Evolutionary conservation across 2,797 vertebrate species (phyloP).

Genomic region (Danio choprae): DNA sequence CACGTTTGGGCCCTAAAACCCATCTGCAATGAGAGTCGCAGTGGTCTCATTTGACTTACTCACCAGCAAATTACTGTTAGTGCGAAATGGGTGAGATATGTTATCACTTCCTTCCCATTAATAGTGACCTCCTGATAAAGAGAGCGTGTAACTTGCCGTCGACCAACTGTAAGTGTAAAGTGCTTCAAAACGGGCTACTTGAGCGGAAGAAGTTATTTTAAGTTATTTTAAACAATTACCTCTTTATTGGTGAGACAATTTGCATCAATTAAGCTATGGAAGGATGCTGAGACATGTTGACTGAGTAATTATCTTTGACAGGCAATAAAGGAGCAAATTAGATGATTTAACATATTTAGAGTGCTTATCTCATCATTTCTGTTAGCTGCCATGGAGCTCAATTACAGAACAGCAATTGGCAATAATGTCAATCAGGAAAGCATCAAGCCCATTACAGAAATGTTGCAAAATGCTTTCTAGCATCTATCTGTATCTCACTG

Average conservation of each 20-base stretch:
- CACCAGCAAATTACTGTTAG: slow-evolving; percentile 63
- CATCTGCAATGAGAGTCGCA: slow-evolving; percentile 29
- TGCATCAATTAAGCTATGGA: slow-evolving; percentile 1
- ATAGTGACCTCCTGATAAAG: slow-evolving; percentile 65
- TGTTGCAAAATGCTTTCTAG: slow-evolving; percentile 26
- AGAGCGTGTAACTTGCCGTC: slow-evolving; percentile 48
- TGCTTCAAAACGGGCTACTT: slow-evolving; percentile 24
- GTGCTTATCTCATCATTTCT: slow-evolving; percentile 34
- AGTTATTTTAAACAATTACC: slow-evolving; percentile 29
- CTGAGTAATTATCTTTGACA: slow-evolving; percentile 33
- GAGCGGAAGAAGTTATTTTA: not conserved
- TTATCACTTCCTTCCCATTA: slow-evolving; percentile 67
- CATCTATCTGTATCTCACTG: slow-evolving; percentile 32
- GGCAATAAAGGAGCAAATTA: slow-evolving; percentile 33
- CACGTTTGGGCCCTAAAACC: slow-evolving; percentile 55
- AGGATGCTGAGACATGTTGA: slow-evolving; percentile 10
- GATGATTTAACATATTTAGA: slow-evolving; percentile 34
- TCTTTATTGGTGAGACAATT: not conserved
- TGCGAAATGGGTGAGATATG: slow-evolving; percentile 66
- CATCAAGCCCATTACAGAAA: slow-evolving; percentile 44
- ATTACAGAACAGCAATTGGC: slow-evolving; percentile 11
- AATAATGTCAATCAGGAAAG: slow-evolving; percentile 36
- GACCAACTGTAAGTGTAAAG: slow-evolving; percentile 51
- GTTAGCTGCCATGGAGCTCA: not conserved
- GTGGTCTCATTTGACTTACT: slow-evolving; percentile 42